Percentiles rank a stretch among this genome's conserved stretches.
Conservation (phyloP, 2,797 vertebrate genomes). For the Ctenopoma kingsleyae region DNA sequence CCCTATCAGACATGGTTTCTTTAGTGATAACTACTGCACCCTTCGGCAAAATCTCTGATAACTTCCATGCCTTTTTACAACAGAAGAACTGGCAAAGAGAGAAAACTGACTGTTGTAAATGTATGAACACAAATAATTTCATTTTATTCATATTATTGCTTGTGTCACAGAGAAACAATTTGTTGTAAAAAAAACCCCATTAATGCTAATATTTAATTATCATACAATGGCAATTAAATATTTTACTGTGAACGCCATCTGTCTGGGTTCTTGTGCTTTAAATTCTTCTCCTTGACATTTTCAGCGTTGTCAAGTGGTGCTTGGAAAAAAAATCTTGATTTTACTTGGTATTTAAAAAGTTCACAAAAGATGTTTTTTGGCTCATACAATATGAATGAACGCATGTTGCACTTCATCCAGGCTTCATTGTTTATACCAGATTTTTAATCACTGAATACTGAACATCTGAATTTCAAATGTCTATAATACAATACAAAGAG, state of each 20-base stretch:
- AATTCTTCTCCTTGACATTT: neutral
- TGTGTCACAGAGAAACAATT: too few relatives aligned
- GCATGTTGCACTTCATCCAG: too few relatives aligned
- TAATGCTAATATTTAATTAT: too few relatives aligned
- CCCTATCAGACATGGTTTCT: conserved; percentile 39
- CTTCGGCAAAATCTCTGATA: conserved; percentile 25
- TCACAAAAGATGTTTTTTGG: neutral
- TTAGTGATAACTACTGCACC: conserved; percentile 19
- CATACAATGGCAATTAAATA: too few relatives aligned
- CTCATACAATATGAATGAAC: too few relatives aligned
- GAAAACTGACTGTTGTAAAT: neutral
- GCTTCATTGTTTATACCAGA: too few relatives aligned
- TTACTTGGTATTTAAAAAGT: neutral
- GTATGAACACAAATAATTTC: neutral
- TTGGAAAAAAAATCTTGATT: neutral
- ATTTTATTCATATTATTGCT: too few relatives aligned
- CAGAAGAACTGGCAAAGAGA: conserved; percentile 28
- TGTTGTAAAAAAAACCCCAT: too few relatives aligned
- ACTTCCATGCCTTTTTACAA: conserved; percentile 26
- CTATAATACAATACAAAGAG: too few relatives aligned
- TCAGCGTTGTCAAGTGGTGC: conserved; percentile 3
- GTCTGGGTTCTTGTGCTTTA: neutral
- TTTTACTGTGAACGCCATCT: neutral
- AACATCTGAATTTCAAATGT: too few relatives aligned
- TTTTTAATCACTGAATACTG: too few relatives aligned